Evolutionary conservation across 2,113 vertebrate species (phyloP).

Genomic region (Forbesichthys agassizii): DNA sequence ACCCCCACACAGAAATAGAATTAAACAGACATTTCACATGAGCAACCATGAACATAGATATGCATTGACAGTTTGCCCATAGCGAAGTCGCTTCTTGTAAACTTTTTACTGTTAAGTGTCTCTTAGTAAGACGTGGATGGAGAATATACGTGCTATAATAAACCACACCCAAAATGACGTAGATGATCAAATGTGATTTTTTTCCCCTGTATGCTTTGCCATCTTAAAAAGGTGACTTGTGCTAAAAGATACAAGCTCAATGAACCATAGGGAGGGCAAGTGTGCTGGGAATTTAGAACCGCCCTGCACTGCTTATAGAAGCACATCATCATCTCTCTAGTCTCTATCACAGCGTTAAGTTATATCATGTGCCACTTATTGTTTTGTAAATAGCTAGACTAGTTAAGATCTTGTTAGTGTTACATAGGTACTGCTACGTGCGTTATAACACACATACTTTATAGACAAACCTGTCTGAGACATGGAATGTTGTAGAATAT

Average conservation of each 20-base stretch:
- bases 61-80: neutral
- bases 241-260: neutral
- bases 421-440: conserved; percentile 4
- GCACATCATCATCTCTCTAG: neutral
- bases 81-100: neutral
- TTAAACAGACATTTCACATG: neutral
- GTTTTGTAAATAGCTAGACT: conserved; percentile 2
- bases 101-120: conserved; percentile 1
- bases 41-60: neutral
- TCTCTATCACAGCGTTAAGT: neutral
- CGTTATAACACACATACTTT: conserved; percentile 29
- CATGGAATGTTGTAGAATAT: conserved; percentile 49
- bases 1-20: conserved; percentile 44
- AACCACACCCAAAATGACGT: neutral
- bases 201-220: neutral
- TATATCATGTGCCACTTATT: conserved; percentile 17
- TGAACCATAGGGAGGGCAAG: neutral
- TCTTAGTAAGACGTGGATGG: no score
- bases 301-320: neutral
- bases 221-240: conserved; percentile 1
- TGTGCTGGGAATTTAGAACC: neutral
- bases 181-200: neutral
- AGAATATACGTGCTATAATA: no score
- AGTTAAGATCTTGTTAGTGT: conserved; percentile 11
- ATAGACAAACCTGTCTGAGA: conserved; percentile 20